Evolutionary conservation across 2,888 invertebrate genomes (phyloP).

Genomic region (Carabus problematicus): DNA sequence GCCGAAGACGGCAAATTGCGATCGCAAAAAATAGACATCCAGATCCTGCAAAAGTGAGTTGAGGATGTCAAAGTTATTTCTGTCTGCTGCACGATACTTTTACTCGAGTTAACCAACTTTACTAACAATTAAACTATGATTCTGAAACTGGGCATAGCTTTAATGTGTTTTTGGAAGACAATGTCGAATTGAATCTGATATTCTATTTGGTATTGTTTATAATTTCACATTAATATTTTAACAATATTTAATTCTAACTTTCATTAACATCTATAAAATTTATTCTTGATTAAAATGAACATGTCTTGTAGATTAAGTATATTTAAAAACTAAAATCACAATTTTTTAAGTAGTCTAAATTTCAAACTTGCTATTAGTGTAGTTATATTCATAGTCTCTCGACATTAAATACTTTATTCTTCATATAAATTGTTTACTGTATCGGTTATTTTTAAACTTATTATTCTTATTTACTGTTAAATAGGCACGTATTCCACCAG

Average conservation of each 20-base stretch:
- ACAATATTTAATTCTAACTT: too few species aligned
- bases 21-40: slow-evolving; percentile 33
- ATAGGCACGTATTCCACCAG: slow-evolving; percentile 45
- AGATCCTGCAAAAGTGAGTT: slow-evolving; percentile 35
- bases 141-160: not conserved
- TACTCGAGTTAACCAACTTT: not conserved
- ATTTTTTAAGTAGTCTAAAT: too few species aligned
- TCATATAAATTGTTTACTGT: not conserved
- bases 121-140: too few species aligned
- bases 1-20: slow-evolving; percentile 35
- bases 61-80: slow-evolving; percentile 15
- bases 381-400: too few species aligned
- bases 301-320: too few species aligned
- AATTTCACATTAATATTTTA: too few species aligned
- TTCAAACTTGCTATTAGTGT: too few species aligned
- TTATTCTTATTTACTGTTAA: slow-evolving; percentile 8
- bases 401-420: not conserved
- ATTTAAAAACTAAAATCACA: too few species aligned
- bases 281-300: too few species aligned
- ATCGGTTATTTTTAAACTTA: not conserved
- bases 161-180: not conserved
- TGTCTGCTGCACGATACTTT: not conserved
- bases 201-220: too few species aligned
- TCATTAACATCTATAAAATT: too few species aligned
- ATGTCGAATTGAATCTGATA: too few species aligned